These are phyloP conservation scores for Panurus biarmicus DNA, from an alignment of 2,113 vertebrate species.

Conservation along the genomic window DNA sequence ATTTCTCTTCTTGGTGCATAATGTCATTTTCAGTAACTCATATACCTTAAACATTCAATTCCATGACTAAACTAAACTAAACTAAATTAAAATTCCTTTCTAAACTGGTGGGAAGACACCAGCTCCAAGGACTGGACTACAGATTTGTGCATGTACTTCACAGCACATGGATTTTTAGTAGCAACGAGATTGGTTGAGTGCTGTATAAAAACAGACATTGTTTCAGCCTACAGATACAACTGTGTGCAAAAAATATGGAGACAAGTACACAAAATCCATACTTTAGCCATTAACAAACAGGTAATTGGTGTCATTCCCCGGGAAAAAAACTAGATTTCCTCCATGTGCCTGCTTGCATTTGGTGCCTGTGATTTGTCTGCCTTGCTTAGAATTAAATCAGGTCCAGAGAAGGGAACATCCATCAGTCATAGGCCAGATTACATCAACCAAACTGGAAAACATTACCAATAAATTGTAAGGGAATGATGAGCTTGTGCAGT, in stretches of 20 bases:
- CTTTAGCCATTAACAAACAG: neutral
- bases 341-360: neutral
- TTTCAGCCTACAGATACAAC: neutral
- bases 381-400: slow-evolving; percentile 18
- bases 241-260: neutral
- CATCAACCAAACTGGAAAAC: neutral
- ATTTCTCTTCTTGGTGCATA: neutral
- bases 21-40: neutral
- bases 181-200: neutral
- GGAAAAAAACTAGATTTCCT: neutral
- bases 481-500: neutral
- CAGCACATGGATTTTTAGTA: neutral
- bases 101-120: neutral
- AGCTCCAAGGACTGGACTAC: neutral
- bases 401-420: neutral
- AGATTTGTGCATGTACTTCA: neutral
- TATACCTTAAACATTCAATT: neutral
- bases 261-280: neutral
- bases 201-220: neutral
- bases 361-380: neutral
- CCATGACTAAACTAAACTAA: neutral
- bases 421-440: neutral
- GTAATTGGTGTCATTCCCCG: neutral
- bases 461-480: neutral
- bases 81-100: neutral